Base-by-base conservation (phyloP, 37 sponge, comb jelly and placozoan species). In the Spongilla lacustris region DNA sequence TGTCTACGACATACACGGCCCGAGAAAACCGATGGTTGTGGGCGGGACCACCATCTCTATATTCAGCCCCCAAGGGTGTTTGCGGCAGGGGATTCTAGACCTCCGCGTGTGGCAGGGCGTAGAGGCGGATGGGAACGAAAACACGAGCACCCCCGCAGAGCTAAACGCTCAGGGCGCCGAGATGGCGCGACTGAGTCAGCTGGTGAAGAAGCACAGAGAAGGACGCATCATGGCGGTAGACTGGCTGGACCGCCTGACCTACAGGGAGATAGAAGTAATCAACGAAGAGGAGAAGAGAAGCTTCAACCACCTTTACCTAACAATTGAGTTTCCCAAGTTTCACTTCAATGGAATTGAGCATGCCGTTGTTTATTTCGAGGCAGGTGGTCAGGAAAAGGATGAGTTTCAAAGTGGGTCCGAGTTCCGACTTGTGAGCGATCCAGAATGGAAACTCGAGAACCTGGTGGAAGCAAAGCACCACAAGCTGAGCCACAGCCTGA, bases 171-270 rank as follows among this genome's bases (percentile, higher is more conserved):
- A 87, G 71, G 82, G 82, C 71, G 81, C 68, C 67, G 92, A 94
- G 48, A 95, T 95, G 95, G 69, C 66, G 29, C 50, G 93, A 2
- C 90, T 95, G 22, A 85, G 83, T 0, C 89, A 87, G 68, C 89
- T 99, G 74, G 93, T 91, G 37, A 92, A 96, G 82, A 90, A 92
- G 80, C 93, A 99, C 83, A 73, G 89, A 28, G 90, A 94, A 68
- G 95, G 96, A 4, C 91, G 90, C 76, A 92, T 99, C 91, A 86
- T 86, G 91, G 80, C 92, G 36, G 92, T 97, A 32, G 99, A 97
- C 73, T 99, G 99, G 99, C 77, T 99, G 50, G 99, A 99, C 77
- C 71, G 98, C 58, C 89, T 94, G 50, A 90, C 97, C 28, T 97
- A 92, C 85, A 79, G 98, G 30, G 98, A 99, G 74, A 92, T 99